A percentile compares a stretch with the other conserved stretches of the same genome.
phyloP scores from a whole-genome alignment of 2,113 vertebrate species.

The Myanophis thanlyinensis region DNA sequence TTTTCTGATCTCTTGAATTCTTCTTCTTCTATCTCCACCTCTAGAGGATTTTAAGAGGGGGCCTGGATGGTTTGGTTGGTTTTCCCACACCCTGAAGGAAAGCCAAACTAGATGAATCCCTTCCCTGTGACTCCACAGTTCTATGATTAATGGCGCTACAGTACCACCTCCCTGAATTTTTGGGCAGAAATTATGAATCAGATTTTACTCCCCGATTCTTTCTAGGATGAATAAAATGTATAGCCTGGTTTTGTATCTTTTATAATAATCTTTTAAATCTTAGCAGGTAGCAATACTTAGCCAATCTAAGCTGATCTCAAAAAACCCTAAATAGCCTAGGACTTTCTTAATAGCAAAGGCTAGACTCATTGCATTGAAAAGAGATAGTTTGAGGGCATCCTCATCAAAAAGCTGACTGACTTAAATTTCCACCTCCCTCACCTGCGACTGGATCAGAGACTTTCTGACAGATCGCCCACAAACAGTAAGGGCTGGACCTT shows the following conservation, averaged over 20 bases:
- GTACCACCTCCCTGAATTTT: too few relatives aligned
- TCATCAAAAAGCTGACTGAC: too few relatives aligned
- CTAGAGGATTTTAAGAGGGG: too few relatives aligned
- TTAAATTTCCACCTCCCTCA: too few relatives aligned
- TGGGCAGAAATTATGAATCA: background rate
- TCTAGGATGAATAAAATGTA: background rate
- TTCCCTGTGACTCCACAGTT: background rate
- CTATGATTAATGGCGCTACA: background rate
- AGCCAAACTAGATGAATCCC: background rate
- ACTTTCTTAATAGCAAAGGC: background rate
- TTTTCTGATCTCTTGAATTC: background rate
- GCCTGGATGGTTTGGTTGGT: too few relatives aligned
- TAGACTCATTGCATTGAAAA: background rate
- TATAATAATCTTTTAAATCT: background rate
- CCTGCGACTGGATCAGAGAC: too few relatives aligned
- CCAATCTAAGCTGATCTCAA: background rate
- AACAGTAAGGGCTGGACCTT: too few relatives aligned
- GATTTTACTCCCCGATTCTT: background rate
- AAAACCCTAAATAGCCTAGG: background rate
- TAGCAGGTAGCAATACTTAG: background rate
- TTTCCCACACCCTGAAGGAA: background rate
- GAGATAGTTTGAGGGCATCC: too few relatives aligned
- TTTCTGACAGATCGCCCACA: too few relatives aligned
- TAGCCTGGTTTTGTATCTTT: background rate
- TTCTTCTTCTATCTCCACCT: too few relatives aligned